Conservation (phyloP, 2,113 vertebrate species). For the Peromyscus maniculatus region DNA sequence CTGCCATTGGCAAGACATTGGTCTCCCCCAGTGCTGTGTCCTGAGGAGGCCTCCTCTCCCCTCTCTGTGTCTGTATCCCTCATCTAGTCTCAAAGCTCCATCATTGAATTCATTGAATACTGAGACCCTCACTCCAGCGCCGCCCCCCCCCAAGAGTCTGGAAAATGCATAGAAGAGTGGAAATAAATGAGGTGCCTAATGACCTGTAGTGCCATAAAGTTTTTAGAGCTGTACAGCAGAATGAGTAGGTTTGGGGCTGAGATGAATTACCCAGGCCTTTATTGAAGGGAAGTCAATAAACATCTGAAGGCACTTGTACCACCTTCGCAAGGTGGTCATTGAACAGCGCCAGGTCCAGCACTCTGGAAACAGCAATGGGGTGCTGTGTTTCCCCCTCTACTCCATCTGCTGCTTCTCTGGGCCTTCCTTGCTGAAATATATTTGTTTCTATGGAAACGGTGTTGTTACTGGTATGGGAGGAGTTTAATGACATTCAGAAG, state of each 20-base stretch:
- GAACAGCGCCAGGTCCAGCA: neutral
- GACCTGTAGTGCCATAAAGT: constrained; percentile 31
- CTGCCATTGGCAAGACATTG: neutral
- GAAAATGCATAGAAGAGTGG: neutral
- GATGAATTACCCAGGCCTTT: constrained; percentile 63
- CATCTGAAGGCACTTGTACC: neutral
- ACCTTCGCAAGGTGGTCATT: neutral
- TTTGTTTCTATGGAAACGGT: constrained; percentile 81
- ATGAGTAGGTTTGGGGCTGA: constrained; percentile 31
- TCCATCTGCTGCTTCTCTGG: constrained; percentile 55
- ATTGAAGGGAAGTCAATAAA: constrained; percentile 65
- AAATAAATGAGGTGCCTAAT: constrained; percentile 59
- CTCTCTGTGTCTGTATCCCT: neutral
- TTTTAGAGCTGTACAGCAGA: constrained; percentile 38
- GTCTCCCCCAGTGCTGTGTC: neutral
- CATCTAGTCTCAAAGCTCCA: neutral
- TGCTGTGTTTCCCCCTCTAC: neutral
- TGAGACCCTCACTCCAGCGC: neutral
- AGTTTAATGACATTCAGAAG: constrained; percentile 84
- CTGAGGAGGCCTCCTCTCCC: neutral
- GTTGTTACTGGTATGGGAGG: constrained; percentile 80
- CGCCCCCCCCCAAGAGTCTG: neutral
- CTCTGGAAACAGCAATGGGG: neutral
- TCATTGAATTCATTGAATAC: neutral
- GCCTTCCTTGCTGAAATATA: constrained; percentile 53